A percentile compares a stretch with the other conserved stretches of the same genome.
Evolutionary conservation across 2,113 vertebrate species (phyloP).

Genomic region (Colinus virginianus): DNA sequence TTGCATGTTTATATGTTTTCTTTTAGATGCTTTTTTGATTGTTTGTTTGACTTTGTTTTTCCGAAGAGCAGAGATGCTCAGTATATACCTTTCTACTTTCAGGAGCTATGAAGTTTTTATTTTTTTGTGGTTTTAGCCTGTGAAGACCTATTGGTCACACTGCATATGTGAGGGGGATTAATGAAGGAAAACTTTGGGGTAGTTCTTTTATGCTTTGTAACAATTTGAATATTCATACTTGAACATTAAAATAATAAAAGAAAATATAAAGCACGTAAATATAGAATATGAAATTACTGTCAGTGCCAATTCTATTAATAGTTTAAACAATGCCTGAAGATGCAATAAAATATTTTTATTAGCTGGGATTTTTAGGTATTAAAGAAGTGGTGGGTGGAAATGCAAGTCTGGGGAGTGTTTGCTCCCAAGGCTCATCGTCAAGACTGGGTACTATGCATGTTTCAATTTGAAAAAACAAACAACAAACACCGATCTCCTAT

Average conservation of each 20-base stretch:
- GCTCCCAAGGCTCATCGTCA: neutral
- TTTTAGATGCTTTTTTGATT: neutral
- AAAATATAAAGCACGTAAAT: neutral
- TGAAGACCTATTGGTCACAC: neutral
- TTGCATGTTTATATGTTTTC: neutral
- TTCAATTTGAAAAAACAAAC: neutral
- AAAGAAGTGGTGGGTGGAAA: neutral
- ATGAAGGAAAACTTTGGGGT: neutral
- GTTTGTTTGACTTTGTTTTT: neutral
- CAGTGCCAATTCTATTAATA: neutral
- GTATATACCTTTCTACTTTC: slow-evolving; percentile 11
- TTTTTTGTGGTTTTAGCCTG: neutral
- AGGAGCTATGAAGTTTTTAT: slow-evolving; percentile 19
- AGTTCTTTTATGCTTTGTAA: neutral
- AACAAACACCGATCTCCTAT: neutral
- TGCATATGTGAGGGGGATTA: neutral
- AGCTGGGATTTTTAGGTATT: neutral
- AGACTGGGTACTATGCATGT: neutral
- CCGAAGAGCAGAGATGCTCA: neutral
- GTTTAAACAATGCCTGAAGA: neutral
- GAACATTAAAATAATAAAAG: neutral
- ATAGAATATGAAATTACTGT: neutral
- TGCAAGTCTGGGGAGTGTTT: neutral
- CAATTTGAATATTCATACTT: neutral
- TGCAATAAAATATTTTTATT: neutral